phyloP scores from a whole-genome alignment of 2,888 invertebrate genomes.

The Metalampra italica region DNA sequence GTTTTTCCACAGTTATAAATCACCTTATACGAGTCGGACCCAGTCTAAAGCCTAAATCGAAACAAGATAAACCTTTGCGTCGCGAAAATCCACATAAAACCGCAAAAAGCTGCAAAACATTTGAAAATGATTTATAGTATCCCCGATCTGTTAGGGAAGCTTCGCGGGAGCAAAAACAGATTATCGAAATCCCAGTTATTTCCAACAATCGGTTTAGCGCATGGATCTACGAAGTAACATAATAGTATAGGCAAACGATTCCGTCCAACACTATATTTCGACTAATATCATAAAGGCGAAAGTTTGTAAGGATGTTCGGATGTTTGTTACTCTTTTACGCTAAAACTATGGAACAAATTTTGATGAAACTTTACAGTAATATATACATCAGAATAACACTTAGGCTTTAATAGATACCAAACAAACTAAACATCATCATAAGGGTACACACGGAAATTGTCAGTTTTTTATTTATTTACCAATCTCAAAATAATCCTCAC shows the following conservation, averaged over 20 bases:
- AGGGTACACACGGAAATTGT: too few relatives aligned
- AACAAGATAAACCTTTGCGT: conserved; percentile 60
- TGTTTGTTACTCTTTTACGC: too few relatives aligned
- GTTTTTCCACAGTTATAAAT: conserved; percentile 27
- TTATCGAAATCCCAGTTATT: conserved; percentile 65
- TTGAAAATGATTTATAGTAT: conserved; percentile 69
- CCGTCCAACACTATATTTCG: not conserved
- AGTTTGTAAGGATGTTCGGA: too few relatives aligned
- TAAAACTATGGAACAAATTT: too few relatives aligned
- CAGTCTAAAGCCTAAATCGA: conserved; percentile 46
- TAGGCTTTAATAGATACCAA: too few relatives aligned
- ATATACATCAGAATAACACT: too few relatives aligned
- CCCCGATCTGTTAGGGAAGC: conserved; percentile 60
- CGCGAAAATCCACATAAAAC: conserved; percentile 62
- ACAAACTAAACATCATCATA: too few relatives aligned
- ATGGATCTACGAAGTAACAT: conserved; percentile 27
- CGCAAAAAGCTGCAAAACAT: conserved; percentile 67
- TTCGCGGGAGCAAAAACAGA: conserved; percentile 64
- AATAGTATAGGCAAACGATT: not conserved
- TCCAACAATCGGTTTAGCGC: conserved; percentile 51
- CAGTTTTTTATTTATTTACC: too few relatives aligned
- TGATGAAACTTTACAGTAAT: too few relatives aligned
- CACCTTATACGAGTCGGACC: conserved; percentile 33
- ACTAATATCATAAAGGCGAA: too few relatives aligned
- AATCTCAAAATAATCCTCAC: too few relatives aligned